Evolutionary conservation across 2,797 vertebrate species (phyloP), one percentile per base, ranked within the genome.

Genomic region (Liparis tanakae): DNA sequence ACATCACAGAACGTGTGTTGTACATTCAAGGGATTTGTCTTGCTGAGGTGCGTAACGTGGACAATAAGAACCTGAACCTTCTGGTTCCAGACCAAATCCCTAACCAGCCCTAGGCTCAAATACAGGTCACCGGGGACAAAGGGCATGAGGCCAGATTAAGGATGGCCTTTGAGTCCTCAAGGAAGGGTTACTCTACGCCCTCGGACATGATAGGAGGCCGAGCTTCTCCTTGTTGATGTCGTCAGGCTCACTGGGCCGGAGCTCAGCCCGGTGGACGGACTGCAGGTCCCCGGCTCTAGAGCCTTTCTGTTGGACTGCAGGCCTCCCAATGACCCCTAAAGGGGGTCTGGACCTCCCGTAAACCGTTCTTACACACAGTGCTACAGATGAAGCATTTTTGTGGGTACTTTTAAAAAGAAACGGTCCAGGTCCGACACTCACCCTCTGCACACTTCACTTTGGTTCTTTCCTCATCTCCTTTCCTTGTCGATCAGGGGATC

Each of bases 251-350:
- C 25, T n/a, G 46, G 10, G 4, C 3, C 18, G n/a, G 2, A 39
- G 37, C 8, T 39, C 37, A 37, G 37, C 37, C 10, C 37, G 10
- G 10, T 39, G 37, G 9, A 39, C 10, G 37, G 36, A 37, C 25
- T 30, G 74, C 91, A 94, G 93, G 89, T 93, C 50, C 86, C 90
- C 79, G 76, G 25, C 78, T 80, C 77, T 86, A 80, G 62, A 79
- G 70, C 80, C 87, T 74, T 84, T 81, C 84, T 83, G 71, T 68
- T 87, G 85, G 90, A 91, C 25, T 81, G 84, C 81, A 13, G 25
- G 10, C 88, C 89, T 61, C 78, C 88, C 84, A 92, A 74, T 90
- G 93, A 93, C 50, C 73, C 83, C 85, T 93, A 90, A 92, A 92
- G 90, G 93, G 93, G 94, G 36, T 36, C 36, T 36, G 36, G 36